Conservation (phyloP, 2,888 invertebrate species). For the Erpobdella octoculata region DNA sequence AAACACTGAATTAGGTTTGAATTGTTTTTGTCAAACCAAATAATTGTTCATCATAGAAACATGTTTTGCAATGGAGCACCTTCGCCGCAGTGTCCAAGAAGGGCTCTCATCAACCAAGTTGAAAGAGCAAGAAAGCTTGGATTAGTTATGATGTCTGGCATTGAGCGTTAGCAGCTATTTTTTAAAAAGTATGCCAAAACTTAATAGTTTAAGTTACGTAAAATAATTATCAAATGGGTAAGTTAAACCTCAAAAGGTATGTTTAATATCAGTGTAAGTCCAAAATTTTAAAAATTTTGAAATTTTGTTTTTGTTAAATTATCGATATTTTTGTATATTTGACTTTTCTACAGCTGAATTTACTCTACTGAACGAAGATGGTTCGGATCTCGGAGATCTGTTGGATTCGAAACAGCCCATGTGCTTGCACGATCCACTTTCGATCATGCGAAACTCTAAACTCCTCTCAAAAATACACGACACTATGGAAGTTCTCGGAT, state of each 20-base stretch:
- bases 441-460: conserved; percentile 33
- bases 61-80: conserved; percentile 36
- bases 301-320: background rate
- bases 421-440: conserved; percentile 36
- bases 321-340: background rate
- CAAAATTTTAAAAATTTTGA: background rate
- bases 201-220: too few species aligned
- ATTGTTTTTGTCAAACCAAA: too few species aligned
- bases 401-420: conserved; percentile 35
- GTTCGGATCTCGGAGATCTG: conserved; percentile 32
- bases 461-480: conserved; percentile 35
- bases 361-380: conserved; percentile 34
- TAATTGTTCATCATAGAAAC: too few species aligned
- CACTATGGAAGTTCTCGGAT: conserved; percentile 37
- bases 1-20: too few species aligned
- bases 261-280: background rate
- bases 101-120: conserved; percentile 31
- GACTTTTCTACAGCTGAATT: conserved; percentile 34
- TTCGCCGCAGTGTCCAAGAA: conserved; percentile 36
- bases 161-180: conserved; percentile 38
- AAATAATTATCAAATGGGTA: background rate
- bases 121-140: conserved; percentile 31
- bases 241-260: background rate
- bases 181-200: too few species aligned
- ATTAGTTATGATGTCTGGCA: conserved; percentile 36